phyloP scores from a whole-genome alignment of 2,113 vertebrate genomes.

The Bujurquina vittata region DNA sequence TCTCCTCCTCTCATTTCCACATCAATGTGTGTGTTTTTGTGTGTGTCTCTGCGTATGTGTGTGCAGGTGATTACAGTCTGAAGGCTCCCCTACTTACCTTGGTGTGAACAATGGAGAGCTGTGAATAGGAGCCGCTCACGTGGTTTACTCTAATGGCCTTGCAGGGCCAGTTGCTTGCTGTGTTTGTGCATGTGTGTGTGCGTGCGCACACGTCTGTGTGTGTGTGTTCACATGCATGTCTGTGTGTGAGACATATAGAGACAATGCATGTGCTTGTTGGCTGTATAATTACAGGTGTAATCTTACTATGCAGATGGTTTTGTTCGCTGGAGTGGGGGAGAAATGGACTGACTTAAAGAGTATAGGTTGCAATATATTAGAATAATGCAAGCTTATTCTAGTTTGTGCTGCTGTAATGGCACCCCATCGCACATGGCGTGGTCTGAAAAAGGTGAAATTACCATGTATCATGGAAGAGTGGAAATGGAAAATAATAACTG shows the following conservation, averaged over 20 bases:
- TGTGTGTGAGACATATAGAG: conserved; percentile 64
- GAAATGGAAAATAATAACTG: conserved; percentile 37
- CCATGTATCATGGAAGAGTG: conserved; percentile 34
- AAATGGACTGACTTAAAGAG: conserved; percentile 67
- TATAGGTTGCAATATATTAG: conserved; percentile 73
- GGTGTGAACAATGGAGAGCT: conserved; percentile 79
- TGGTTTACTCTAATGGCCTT: conserved; percentile 83
- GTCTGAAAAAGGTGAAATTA: conserved; percentile 58
- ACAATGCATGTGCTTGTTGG: conserved; percentile 72
- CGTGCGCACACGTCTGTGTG: conserved; percentile 10
- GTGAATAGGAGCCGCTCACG: conserved; percentile 80
- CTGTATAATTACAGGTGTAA: conserved; percentile 78
- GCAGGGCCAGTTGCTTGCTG: conserved; percentile 64
- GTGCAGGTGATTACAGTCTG: conserved; percentile 80
- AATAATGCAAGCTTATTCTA: conserved; percentile 62
- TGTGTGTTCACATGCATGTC: not conserved
- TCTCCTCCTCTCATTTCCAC: conserved; percentile 69
- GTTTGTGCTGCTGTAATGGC: conserved; percentile 31
- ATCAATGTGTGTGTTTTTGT: conserved; percentile 51
- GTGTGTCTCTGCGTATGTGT: conserved; percentile 30
- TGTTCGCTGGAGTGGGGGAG: conserved; percentile 63
- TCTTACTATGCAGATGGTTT: conserved; percentile 78
- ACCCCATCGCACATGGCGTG: conserved; percentile 25
- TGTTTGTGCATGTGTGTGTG: conserved; percentile 15
- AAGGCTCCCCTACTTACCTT: conserved; percentile 83